A percentile compares a stretch with the other conserved stretches of the same genome.
These are phyloP conservation scores for Malurus alboscapulatus DNA, from an alignment of 2,113 vertebrate species.

Conservation along the genomic window DNA sequence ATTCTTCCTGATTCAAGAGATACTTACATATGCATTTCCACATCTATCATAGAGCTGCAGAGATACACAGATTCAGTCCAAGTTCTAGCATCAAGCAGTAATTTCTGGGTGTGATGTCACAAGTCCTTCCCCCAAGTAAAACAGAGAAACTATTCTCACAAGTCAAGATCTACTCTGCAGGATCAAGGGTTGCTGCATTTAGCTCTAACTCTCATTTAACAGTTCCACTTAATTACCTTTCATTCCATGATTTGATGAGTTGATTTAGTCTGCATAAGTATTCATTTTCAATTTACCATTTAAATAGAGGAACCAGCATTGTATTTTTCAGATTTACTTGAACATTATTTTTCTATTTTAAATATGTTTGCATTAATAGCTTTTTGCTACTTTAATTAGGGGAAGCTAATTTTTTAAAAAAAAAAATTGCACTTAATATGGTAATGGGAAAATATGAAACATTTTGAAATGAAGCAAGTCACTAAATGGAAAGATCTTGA, in stretches of 20 bases:
- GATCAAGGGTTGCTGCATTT: neutral
- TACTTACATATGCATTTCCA: neutral
- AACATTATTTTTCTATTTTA: neutral
- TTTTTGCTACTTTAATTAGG: neutral
- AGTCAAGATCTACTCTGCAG: neutral
- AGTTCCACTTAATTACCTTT: conserved; percentile 23
- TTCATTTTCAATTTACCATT: neutral
- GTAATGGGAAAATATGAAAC: neutral
- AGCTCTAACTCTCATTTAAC: neutral
- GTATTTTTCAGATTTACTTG: neutral
- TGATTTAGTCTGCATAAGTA: conserved; percentile 14
- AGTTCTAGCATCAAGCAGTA: neutral
- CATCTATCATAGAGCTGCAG: neutral
- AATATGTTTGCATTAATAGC: neutral
- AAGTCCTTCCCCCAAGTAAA: neutral
- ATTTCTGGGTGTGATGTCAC: neutral
- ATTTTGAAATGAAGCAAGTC: neutral
- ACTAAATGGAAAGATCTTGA: neutral
- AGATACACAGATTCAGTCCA: neutral
- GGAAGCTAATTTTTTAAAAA: neutral
- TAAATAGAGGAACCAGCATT: neutral
- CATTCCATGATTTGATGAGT: neutral
- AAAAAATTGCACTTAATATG: neutral
- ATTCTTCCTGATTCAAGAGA: neutral
- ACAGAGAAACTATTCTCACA: neutral